Base-by-base conservation (phyloP, 2,888 invertebrate genomes). In the Margaritifera margaritifera region DNA sequence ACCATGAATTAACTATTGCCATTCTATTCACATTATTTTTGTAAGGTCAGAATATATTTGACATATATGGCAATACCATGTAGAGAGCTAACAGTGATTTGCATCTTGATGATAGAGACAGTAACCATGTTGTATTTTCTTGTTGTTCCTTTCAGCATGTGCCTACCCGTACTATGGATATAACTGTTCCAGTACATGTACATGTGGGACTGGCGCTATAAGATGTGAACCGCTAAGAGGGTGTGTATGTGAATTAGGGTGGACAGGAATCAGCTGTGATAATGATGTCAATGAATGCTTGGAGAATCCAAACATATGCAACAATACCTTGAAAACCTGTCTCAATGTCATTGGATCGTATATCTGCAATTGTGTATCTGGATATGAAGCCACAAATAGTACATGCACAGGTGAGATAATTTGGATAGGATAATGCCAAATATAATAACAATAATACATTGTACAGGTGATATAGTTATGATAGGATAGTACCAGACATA, bases 221-320 rank as follows among this genome's bases (percentile, higher is more conserved):
- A 19, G 58, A 1, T 71, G 71, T 64, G 64, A 72, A 50, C 50
- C 61, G 0, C 15, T 66, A 51, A 27, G 11, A 2, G 68, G 68
- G 22, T 70, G 70, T 59, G 22, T 57, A 8, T 70, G 70, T 55
- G 19, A 57, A 4, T 20, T 42, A 19, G 66, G 62, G 18, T 69
- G 62, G 62, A 42, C 18, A 51, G 79, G 77, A 20, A 61, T 54
- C 11, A 53, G 68, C 53, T 79, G 79, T 64, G 61, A 62, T 22
- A 4, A 3, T 8, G 74, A 78, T 58, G 60, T 63, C 1, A 52
- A 74, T 53, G 78, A 72, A 19, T 78, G 78, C 58, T 24, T 6
- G 18, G 51, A 56, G n/a, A 53, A 22, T 6, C 71, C 77, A 0
- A 68, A 71, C 53, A 63, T 25, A 22, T 15, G 25, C 42, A 68